Percentiles rank a stretch among this genome's conserved stretches.
phyloP scores from a whole-genome alignment of 2,797 vertebrate species.

The Sebastes wilsoni region DNA sequence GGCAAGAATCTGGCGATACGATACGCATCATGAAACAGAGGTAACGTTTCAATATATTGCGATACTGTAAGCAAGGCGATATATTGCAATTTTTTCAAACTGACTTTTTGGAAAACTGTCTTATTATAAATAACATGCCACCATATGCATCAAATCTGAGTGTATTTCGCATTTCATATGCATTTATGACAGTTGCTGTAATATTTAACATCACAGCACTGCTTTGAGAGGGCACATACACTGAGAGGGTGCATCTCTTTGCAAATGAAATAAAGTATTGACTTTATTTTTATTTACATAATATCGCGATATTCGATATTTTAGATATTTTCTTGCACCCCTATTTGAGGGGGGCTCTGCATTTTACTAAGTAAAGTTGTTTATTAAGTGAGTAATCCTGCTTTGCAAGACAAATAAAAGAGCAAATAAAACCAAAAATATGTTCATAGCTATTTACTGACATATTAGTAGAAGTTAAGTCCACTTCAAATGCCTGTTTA shows the following conservation, averaged over 20 bases:
- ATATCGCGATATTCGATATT: fast-evolving
- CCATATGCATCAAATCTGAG: too few species aligned
- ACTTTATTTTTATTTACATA: too few species aligned
- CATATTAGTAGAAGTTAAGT: background rate
- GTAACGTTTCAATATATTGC: background rate
- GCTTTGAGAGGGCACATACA: too few species aligned
- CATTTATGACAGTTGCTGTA: too few species aligned
- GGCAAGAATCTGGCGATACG: background rate
- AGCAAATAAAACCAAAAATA: background rate
- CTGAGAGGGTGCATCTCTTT: too few species aligned
- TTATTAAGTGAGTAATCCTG: background rate
- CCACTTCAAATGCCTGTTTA: background rate
- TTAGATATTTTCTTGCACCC: background rate
- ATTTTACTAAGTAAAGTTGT: background rate
- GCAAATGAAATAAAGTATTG: too few species aligned
- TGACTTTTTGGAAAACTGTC: too few species aligned
- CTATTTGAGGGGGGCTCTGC: background rate
- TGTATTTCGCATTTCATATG: too few species aligned
- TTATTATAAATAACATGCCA: too few species aligned
- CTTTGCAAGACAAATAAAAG: background rate
- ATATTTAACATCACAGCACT: too few species aligned
- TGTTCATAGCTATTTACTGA: background rate
- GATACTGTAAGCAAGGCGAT: background rate
- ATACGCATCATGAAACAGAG: background rate
- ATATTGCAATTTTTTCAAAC: too few species aligned